phyloP scores from a whole-genome alignment of 2,888 invertebrate species.

The Zele albiditarsus region DNA sequence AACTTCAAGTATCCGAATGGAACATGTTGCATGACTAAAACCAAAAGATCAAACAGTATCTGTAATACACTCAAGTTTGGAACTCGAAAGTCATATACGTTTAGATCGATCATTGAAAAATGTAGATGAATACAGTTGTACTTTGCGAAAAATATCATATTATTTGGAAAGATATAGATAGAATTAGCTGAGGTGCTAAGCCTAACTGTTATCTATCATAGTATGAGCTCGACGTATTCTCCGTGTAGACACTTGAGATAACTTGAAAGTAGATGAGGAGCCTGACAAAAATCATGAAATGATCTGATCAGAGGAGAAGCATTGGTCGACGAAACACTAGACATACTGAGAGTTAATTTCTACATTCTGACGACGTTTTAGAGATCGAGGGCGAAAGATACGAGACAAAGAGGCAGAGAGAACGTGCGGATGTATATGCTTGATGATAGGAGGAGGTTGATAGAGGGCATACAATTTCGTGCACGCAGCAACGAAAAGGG shows the following conservation, averaged over 20 bases:
- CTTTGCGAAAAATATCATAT: too few relatives aligned
- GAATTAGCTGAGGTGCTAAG: too few relatives aligned
- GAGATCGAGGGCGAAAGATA: background rate
- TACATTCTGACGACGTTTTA: background rate
- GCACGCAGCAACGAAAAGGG: slow-evolving; percentile 18
- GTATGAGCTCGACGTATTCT: too few relatives aligned
- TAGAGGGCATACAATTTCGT: slow-evolving; percentile 15
- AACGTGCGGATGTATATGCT: background rate
- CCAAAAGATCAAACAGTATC: too few relatives aligned
- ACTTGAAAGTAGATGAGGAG: background rate
- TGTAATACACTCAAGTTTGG: too few relatives aligned
- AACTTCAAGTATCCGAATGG: slow-evolving; percentile 19
- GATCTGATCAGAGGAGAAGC: background rate
- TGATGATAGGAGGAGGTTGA: background rate
- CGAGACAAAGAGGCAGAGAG: background rate
- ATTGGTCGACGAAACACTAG: background rate
- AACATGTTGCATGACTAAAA: background rate
- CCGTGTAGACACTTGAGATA: background rate
- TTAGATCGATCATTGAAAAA: too few relatives aligned
- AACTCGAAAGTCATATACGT: too few relatives aligned
- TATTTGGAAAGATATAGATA: too few relatives aligned
- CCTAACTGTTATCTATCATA: too few relatives aligned
- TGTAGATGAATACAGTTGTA: background rate
- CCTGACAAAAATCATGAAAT: background rate
- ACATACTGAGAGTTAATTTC: background rate